These are phyloP conservation scores for Notechis scutatus DNA, from an alignment of 2,113 vertebrate genomes.

Conservation along the genomic window DNA sequence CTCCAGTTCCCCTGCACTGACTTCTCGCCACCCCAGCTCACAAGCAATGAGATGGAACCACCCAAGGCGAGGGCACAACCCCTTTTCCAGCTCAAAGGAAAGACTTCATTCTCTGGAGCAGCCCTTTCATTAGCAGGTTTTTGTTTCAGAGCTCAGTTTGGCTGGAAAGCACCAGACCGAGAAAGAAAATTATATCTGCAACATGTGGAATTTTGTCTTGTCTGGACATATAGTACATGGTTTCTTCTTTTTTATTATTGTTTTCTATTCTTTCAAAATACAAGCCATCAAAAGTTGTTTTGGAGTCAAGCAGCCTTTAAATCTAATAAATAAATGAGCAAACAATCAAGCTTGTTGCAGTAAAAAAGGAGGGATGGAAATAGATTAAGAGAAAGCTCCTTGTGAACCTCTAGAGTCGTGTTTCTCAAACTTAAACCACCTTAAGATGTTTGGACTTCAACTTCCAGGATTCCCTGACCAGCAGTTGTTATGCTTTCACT, in stretches of 20 bases:
- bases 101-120: constrained; percentile 23
- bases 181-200: background rate
- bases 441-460: background rate
- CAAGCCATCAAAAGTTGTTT: background rate
- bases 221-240: background rate
- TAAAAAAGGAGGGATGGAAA: background rate
- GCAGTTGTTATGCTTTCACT: background rate
- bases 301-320: background rate
- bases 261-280: background rate
- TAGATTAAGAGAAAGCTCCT: background rate
- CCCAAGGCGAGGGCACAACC: constrained; percentile 66
- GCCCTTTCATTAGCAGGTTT: background rate
- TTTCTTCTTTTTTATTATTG: background rate
- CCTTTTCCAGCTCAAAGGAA: constrained; percentile 71
- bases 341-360: background rate
- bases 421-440: background rate
- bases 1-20: constrained; percentile 54
- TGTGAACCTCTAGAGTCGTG: background rate
- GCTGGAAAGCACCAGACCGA: background rate
- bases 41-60: constrained; percentile 49
- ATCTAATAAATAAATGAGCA: background rate
- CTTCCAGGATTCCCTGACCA: background rate
- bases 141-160: background rate
- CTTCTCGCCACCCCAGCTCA: constrained; percentile 62
- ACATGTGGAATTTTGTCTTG: background rate